Evolutionary conservation across 2,888 invertebrate species (phyloP).

Genomic region (Zaprionus bogoriensis): DNA sequence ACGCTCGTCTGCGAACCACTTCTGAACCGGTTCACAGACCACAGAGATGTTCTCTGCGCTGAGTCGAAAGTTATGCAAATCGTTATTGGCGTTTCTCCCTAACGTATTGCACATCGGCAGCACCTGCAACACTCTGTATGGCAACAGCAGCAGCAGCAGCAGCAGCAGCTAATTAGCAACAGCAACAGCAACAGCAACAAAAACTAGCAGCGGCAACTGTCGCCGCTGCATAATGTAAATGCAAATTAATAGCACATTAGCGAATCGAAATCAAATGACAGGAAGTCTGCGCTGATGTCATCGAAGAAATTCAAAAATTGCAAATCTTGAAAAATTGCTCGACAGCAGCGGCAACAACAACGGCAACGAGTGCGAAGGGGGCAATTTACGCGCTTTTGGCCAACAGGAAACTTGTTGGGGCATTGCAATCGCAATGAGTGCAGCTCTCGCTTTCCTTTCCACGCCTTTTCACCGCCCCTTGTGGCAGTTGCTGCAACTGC

Average conservation of each 20-base stretch:
- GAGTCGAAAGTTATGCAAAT: constrained; percentile 24
- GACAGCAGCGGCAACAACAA: constrained; percentile 15
- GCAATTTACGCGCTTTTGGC: constrained; percentile 65
- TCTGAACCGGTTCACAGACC: constrained; percentile 5
- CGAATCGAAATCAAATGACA: constrained; percentile 54
- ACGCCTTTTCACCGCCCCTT: constrained; percentile 8
- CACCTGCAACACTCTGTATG: constrained; percentile 15
- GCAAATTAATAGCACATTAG: constrained; percentile 64
- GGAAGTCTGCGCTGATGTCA: constrained; percentile 66
- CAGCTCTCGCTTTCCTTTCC: constrained; percentile 40
- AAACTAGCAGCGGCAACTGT: constrained; percentile 21
- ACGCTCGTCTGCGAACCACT: neutral
- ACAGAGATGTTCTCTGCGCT: constrained; percentile 12
- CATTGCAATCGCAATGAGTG: constrained; percentile 37
- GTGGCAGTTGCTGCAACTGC: neutral
- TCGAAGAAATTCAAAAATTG: constrained; percentile 72
- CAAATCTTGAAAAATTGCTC: constrained; percentile 66
- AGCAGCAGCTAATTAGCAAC: constrained; percentile 24
- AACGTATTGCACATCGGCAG: too few species aligned
- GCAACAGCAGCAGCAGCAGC: constrained; percentile 31
- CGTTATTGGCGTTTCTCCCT: constrained; percentile 2
- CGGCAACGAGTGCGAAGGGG: constrained; percentile 9
- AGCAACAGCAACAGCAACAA: constrained; percentile 5
- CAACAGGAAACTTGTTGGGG: constrained; percentile 65
- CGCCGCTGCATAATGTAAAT: constrained; percentile 50